These are phyloP conservation scores for Helarctos malayanus DNA, from an alignment of 2,797 vertebrate genomes.

Conservation along the genomic window DNA sequence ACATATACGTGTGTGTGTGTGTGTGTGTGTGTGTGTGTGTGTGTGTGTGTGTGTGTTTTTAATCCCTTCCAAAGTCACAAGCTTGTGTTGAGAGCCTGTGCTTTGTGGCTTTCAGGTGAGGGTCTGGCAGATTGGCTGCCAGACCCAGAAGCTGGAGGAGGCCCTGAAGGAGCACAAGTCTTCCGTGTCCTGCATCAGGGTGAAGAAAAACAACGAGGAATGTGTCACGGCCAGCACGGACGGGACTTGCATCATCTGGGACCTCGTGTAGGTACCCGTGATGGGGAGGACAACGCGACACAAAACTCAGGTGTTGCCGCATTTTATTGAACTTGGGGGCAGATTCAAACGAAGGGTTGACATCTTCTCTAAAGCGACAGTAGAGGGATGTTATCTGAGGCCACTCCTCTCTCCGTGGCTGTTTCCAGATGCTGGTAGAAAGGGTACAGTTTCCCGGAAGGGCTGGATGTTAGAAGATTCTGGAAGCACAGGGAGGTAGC, in stretches of 20 bases:
- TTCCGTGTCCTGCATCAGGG: constrained; percentile 91
- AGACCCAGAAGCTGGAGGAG: constrained; percentile 88
- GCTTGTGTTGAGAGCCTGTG: background rate
- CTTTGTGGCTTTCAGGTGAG: constrained; percentile 90
- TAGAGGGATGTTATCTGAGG: background rate
- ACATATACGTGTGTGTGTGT: background rate
- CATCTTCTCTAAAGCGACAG: background rate
- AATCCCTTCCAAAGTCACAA: background rate
- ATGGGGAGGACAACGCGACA: background rate
- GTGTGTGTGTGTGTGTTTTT: background rate
- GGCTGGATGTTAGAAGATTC: background rate
- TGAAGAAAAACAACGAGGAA: constrained; percentile 92
- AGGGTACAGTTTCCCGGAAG: background rate
- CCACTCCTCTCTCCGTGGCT: background rate
- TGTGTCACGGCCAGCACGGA: constrained; percentile 94
- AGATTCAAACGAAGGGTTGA: background rate
- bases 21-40: background rate
- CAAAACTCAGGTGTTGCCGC: background rate
- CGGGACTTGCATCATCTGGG: constrained; percentile 96
- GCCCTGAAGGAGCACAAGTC: constrained; percentile 93
- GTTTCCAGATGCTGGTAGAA: background rate
- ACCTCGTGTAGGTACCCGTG: constrained; percentile 92
- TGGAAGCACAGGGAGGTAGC: background rate
- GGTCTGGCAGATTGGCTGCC: constrained; percentile 91
- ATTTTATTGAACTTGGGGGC: background rate